Evolutionary conservation across 23 tunicate genomes (phyloP), one percentile per base, ranked within the genome.

Genomic region (Corella eumyota): DNA sequence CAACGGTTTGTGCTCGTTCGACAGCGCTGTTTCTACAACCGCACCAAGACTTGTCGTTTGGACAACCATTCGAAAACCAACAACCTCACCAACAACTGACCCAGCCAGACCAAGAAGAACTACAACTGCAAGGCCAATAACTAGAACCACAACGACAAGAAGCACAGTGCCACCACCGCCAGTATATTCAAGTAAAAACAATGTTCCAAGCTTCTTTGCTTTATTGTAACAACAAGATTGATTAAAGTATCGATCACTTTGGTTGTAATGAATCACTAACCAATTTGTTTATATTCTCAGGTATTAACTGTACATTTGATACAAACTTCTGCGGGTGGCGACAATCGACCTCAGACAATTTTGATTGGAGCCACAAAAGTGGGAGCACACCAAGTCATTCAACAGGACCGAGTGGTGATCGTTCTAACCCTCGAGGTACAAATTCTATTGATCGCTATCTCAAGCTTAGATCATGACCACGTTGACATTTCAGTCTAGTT

Each of bases 401-500:
- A 17, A 93, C 99, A 4, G 99, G 99, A 2, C 99, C 99, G 3
- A 9, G 62, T 5, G 68, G 68, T 9, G 99, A 93, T 56, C 99
- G 85, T 75, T 84, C 99, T 0, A 66, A 72, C 38, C 72, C 66
- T 19, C 15, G 30, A 2, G 93, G 93, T 75, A 60, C 51, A 51
- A 11, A 30, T 21, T 6, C 61, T 51, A 27, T 7, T n/a, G n/a
- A n/a, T n/a, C n/a, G n/a, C n/a, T n/a, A n/a, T n/a, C n/a, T n/a
- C n/a, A n/a, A n/a, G n/a, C n/a, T n/a, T n/a, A n/a, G n/a, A n/a
- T n/a, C n/a, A n/a, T n/a, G n/a, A n/a, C n/a, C n/a, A n/a, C n/a
- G n/a, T n/a, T n/a, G n/a, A n/a, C n/a, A n/a, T n/a, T n/a, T n/a
- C n/a, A n/a, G n/a, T n/a, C n/a, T n/a, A n/a, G n/a, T n/a, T n/a